Base-by-base conservation (phyloP, 2,113 vertebrate genomes). In the Equus quagga region DNA sequence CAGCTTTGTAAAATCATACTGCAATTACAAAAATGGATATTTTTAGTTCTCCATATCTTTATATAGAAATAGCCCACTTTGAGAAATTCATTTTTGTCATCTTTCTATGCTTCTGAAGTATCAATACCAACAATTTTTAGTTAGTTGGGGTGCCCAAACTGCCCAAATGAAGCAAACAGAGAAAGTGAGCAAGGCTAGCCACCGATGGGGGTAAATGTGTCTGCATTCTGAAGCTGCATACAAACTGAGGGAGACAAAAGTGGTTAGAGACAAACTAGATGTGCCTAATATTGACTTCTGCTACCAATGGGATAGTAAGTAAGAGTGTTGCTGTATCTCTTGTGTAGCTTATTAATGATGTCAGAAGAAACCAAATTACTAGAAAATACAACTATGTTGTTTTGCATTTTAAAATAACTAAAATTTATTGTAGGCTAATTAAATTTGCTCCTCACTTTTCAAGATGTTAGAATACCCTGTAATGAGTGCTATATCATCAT, bases 281-380 rank as follows among this genome's bases (percentile, higher is more conserved):
- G 15, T 33, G 2, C 31, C 51, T 70, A 54, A 36, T 2, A 36
- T 4, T 54, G 17, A 72, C 9, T 58, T 73, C 17, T 23, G 58
- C 6, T 51, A 26, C 26, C 31, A 83, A 64, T 17, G 21, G 28
- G 6, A 31, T 65, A n/a, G 18, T 64, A 58, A 83, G 36, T 51
- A 76, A 70, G 5, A 72, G 19, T 36, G 21, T 8, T 51, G 10
- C 18, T 44, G 5, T 23, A 10, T 26, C 15, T 58, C 19, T n/a
- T 70, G 10, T 70, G 11, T 33, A 56, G 62, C 8, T 56, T 67
- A 65, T 36, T 56, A 21, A 44, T 83, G 41, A 12, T 72, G 8
- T 83, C 24, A 91, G 49, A 82, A 79, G 33, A 94, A 78, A 67
- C 10, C 23, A 93, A 92, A 76, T 49, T 93, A 75, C 14, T 78